These are phyloP conservation scores for Pachycephala philippinensis DNA, from an alignment of 2,113 vertebrate species.

Conservation along the genomic window DNA sequence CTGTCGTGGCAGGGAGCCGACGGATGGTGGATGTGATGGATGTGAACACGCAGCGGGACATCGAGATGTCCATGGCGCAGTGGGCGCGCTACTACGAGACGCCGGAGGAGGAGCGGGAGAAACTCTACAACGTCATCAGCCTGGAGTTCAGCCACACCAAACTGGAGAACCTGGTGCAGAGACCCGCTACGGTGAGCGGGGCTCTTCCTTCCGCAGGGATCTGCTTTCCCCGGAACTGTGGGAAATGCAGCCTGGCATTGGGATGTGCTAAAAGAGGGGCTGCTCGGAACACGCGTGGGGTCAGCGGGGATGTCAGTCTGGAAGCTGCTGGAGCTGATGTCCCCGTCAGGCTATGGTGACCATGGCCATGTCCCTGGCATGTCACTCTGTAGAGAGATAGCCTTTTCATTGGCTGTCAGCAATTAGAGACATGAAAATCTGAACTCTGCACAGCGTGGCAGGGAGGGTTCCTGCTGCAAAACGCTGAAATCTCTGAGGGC, in stretches of 20 bases:
- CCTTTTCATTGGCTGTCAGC: not conserved
- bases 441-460: not conserved
- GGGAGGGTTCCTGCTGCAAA: not conserved
- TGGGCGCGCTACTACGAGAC: slow-evolving; percentile 98
- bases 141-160: slow-evolving; percentile 97
- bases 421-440: not conserved
- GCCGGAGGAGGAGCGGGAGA: slow-evolving; percentile 88
- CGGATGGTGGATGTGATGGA: slow-evolving; percentile 98
- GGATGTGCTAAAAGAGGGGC: not conserved
- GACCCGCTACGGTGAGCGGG: slow-evolving; percentile 85
- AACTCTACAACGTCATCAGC: slow-evolving; percentile 98
- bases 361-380: fast-evolving
- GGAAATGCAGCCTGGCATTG: not conserved
- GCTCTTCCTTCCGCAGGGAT: fast-evolving
- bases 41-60: slow-evolving; percentile 95
- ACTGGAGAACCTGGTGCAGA: slow-evolving; percentile 94
- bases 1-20: slow-evolving; percentile 82
- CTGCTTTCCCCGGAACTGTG: not conserved
- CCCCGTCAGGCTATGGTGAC: not conserved
- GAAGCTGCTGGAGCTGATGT: not conserved
- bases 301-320: not conserved
- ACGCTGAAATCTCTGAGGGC: not conserved
- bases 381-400: not conserved
- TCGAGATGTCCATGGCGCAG: slow-evolving; percentile 99
- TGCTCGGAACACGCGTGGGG: fast-evolving